Percentiles rank a stretch among this genome's conserved stretches.
phyloP scores from a whole-genome alignment of 1,140 invertebrate species.

The Trichonephila clavata region DNA sequence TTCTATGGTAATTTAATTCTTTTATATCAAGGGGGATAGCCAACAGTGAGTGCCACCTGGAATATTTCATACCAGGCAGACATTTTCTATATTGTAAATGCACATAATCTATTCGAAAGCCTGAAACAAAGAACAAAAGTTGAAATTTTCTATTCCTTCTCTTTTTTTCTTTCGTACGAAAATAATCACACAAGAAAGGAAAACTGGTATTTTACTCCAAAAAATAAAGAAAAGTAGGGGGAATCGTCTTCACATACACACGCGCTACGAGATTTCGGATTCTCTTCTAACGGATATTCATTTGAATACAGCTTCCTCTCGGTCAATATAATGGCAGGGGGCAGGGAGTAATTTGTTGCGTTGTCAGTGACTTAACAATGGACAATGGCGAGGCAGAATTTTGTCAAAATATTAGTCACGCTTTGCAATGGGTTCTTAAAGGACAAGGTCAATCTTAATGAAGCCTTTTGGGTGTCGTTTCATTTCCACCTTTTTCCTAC shows the following conservation, averaged over 20 bases:
- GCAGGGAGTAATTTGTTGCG: constrained; percentile 32
- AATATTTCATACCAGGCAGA: neutral
- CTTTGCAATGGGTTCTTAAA: constrained; percentile 25
- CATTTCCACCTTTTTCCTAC: neutral
- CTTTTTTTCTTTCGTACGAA: neutral
- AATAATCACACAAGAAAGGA: neutral
- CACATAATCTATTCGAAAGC: neutral
- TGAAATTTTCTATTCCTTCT: neutral
- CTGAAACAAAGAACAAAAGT: neutral
- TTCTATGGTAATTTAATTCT: too few relatives aligned
- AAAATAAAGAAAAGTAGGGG: neutral
- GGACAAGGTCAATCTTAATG: constrained; percentile 59
- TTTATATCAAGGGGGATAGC: neutral
- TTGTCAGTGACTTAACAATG: constrained; percentile 55
- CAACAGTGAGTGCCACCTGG: neutral
- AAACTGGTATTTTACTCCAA: neutral
- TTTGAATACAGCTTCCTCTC: constrained; percentile 53
- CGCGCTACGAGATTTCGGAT: constrained; percentile 8
- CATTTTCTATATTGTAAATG: neutral
- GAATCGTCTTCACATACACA: neutral
- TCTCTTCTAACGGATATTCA: constrained; percentile 47
- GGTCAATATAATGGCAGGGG: neutral
- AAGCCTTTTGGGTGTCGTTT: neutral
- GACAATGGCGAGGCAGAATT: constrained; percentile 69
- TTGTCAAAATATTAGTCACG: constrained; percentile 74